Evolutionary conservation across 1,140 invertebrate species (phyloP).

Genomic region (Eumaeus atala): DNA sequence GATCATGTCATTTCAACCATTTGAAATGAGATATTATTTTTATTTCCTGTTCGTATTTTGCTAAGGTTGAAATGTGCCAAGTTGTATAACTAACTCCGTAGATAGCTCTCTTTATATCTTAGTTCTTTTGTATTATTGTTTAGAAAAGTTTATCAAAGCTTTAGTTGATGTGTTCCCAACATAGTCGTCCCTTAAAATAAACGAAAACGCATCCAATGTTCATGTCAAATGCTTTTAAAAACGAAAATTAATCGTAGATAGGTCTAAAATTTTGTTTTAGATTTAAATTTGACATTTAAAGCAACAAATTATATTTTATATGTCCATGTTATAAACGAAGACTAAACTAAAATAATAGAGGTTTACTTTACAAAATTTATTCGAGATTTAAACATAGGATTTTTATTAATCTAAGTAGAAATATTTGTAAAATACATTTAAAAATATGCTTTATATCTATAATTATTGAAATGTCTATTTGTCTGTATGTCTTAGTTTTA

Average conservation of each 20-base stretch:
- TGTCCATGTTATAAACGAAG: conserved; percentile 12
- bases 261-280: neutral
- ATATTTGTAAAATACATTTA: conserved; percentile 1
- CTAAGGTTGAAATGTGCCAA: too few relatives aligned
- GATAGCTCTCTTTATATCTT: too few relatives aligned
- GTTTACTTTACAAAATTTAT: conserved; percentile 63
- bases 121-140: too few relatives aligned
- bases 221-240: neutral
- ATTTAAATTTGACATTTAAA: neutral
- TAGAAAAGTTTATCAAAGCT: too few relatives aligned
- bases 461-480: too few relatives aligned
- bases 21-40: too few relatives aligned
- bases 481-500: conserved; percentile 13
- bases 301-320: neutral
- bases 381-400: conserved; percentile 21
- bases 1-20: too few relatives aligned
- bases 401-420: conserved; percentile 32
- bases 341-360: conserved; percentile 41
- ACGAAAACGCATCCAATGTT: too few relatives aligned
- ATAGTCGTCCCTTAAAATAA: too few relatives aligned
- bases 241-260: neutral
- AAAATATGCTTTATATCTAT: conserved; percentile 15
- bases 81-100: too few relatives aligned
- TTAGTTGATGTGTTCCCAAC: too few relatives aligned
- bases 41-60: too few relatives aligned